Base-by-base conservation (phyloP, 1,140 invertebrate genomes). In the Neodiprion virginianus region DNA sequence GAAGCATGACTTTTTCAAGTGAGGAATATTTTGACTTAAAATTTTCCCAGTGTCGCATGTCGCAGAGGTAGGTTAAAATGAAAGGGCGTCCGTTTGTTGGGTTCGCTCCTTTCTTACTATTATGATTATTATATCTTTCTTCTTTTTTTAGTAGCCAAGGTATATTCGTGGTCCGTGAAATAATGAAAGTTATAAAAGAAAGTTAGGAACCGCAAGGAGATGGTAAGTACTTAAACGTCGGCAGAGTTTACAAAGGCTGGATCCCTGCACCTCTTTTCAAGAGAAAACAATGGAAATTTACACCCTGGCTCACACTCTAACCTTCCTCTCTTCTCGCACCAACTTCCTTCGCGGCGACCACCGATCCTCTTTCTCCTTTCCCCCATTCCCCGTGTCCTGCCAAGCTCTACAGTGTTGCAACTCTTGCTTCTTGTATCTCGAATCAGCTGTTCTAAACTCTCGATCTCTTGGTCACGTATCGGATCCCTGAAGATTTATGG, bases 241-340 rank as follows among this genome's bases (percentile, higher is more conserved):
- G 67, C 67, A 69, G 67, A 69, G 67, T 23, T 69, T 69, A 47
- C 17, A 69, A 69, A 69, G 67, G 67, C 11, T 23, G 40, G 23
- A 47, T 14, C 67, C 5, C 61, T 40, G 28, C n/a, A 17, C 53
- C 11, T 17, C 53, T 61, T 61, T 61, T 61, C 53, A 12, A 61
- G 53, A 61, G 53, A 61, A 61, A 61, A 61, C 53, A 61, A 61
- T 61, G 53, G 53, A 61, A 14, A 61, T 61, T 61, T 61, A 61
- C 53, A 61, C 53, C 53, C 53, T 61, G 53, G 53, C 53, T 61
- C 53, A 61, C 53, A 61, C 11, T 61, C n/a, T 61, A 61, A 8
- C 53, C 53, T 61, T 61, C n/a, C 53, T 61, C 53, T 61, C 8
- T 61, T 61, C 53, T 61, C n/a, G n/a, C n/a, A 61, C 53, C 53